These are phyloP conservation scores for Lagria hirta DNA, from an alignment of 2,888 invertebrate species.

Conservation along the genomic window DNA sequence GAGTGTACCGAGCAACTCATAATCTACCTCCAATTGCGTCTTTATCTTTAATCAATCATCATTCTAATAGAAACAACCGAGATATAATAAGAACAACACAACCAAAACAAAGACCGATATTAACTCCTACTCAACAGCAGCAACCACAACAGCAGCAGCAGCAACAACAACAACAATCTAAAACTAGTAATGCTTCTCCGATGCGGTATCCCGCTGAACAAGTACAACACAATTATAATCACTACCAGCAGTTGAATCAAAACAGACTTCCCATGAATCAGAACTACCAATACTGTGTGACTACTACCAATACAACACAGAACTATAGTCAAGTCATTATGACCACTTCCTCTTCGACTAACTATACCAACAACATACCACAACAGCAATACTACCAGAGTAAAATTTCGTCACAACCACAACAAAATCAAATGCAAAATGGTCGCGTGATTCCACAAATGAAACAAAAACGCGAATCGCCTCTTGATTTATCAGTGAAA, in stretches of 20 bases:
- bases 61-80: constrained; percentile 51
- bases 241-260: constrained; percentile 18
- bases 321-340: constrained; percentile 32
- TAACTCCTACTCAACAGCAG: constrained; percentile 24
- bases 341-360: constrained; percentile 50
- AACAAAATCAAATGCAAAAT: constrained; percentile 27
- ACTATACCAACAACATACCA: constrained; percentile 44
- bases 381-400: constrained; percentile 14
- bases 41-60: constrained; percentile 54
- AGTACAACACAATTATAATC: constrained; percentile 25
- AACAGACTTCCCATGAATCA: constrained; percentile 19
- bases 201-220: constrained; percentile 22
- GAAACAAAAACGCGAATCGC: constrained; percentile 69
- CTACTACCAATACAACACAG: constrained; percentile 24
- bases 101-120: constrained; percentile 29
- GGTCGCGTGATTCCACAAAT: constrained; percentile 44
- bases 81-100: constrained; percentile 39
- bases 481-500: constrained; percentile 85
- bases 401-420: constrained; percentile 12
- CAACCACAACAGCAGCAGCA: constrained; percentile 25
- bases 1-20: constrained; percentile 52
- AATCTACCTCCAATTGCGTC: constrained; percentile 59
- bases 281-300: constrained; percentile 25
- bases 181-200: too few relatives aligned
- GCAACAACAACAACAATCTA: constrained; percentile 31